Evolutionary conservation across 2,797 vertebrate genomes (phyloP).

Genomic region (Channa striata): DNA sequence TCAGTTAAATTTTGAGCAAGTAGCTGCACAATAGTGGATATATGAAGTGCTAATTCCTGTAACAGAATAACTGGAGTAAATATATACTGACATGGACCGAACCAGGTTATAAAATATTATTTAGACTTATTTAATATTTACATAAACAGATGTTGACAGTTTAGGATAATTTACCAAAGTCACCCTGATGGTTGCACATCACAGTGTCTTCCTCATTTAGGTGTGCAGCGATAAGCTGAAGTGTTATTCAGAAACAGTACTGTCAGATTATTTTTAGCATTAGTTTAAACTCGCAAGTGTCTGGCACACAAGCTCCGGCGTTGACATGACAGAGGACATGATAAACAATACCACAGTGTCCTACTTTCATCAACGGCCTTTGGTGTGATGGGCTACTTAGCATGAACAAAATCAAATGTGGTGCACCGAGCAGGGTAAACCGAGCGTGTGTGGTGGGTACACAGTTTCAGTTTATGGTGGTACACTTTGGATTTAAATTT

Average conservation of each 20-base stretch:
- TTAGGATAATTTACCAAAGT: no score
- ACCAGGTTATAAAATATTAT: no score
- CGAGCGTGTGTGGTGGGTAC: constrained; percentile 1
- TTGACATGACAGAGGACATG: constrained; percentile 25
- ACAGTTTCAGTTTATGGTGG: constrained; percentile 3
- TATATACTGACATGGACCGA: no score
- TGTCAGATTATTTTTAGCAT: constrained; percentile 10
- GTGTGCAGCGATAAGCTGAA: not conserved
- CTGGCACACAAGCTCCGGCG: constrained; percentile 13
- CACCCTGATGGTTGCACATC: no score
- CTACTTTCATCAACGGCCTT: constrained; percentile 29
- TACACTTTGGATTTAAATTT: constrained; percentile 13
- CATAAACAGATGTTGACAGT: no score
- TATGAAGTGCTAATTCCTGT: no score
- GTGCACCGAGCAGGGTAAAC: constrained; percentile 15
- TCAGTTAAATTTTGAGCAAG: no score
- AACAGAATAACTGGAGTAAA: no score
- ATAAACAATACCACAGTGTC: constrained; percentile 14
- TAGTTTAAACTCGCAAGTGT: not conserved
- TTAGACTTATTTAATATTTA: no score
- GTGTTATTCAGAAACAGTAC: not conserved
- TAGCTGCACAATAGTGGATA: no score
- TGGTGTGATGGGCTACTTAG: not conserved
- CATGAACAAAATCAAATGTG: constrained; percentile 26
- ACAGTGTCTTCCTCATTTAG: not conserved